A percentile compares a stretch with the other conserved stretches of the same genome.
Conservation (phyloP, 1,140 invertebrate species). For the Cydia strobilella region DNA sequence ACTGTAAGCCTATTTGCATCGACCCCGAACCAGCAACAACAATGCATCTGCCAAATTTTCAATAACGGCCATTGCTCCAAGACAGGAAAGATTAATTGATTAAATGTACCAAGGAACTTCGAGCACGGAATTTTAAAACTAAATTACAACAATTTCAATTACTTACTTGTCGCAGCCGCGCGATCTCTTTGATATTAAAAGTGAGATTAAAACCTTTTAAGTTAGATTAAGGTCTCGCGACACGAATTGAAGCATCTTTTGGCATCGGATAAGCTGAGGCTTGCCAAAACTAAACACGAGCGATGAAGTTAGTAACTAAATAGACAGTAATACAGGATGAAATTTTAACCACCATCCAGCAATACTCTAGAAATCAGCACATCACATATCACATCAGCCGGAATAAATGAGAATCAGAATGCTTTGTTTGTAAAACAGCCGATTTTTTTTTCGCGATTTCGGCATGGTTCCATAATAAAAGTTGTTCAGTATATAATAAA, state of each 20-base stretch:
- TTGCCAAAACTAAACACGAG: not conserved
- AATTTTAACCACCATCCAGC: too few species aligned
- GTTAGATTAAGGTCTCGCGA: slow-evolving; percentile 8
- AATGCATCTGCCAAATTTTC: slow-evolving; percentile 5
- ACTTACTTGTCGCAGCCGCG: not conserved
- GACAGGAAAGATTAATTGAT: not conserved
- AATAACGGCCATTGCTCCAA: not conserved
- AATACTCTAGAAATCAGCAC: too few species aligned
- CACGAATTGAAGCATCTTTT: not conserved
- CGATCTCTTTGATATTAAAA: not conserved
- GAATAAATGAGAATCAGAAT: too few species aligned
- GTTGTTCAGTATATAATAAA: too few species aligned
- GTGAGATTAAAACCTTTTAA: slow-evolving; percentile 15
- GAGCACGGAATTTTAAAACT: slow-evolving; percentile 19
- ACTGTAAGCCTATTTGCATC: too few species aligned
- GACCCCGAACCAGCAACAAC: not conserved
- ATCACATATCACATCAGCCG: too few species aligned
- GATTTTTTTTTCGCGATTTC: too few species aligned
- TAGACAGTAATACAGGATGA: not conserved
- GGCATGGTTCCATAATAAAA: too few species aligned
- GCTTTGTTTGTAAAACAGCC: too few species aligned
- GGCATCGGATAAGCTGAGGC: not conserved
- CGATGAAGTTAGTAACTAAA: not conserved
- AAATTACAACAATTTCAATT: slow-evolving; percentile 26
- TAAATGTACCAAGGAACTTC: slow-evolving; percentile 20